These are phyloP conservation scores for Oscheius sp. DNA, from an alignment of 2,888 invertebrate species.

Conservation along the genomic window DNA sequence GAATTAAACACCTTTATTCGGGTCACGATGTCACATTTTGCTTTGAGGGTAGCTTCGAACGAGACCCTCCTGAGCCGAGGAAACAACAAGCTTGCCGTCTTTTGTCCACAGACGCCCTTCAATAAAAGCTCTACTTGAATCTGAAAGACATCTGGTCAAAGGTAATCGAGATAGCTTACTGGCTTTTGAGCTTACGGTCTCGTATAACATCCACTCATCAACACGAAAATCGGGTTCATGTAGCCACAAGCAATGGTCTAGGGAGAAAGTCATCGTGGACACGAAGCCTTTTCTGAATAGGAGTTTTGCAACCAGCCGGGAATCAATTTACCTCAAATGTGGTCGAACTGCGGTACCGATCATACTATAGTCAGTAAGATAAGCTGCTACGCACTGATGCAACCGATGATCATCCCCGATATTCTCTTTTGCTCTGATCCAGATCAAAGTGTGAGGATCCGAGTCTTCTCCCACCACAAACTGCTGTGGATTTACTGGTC, in stretches of 20 bases:
- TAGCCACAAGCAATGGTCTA: conserved; percentile 65
- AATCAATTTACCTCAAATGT: conserved; percentile 45
- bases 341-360: conserved; percentile 58
- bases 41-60: conserved; percentile 35
- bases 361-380: conserved; percentile 52
- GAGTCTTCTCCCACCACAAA: conserved; percentile 45
- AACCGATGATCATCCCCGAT: conserved; percentile 46
- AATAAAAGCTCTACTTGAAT: conserved; percentile 57
- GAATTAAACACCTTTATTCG: conserved; percentile 13
- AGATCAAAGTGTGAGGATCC: conserved; percentile 47
- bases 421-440: conserved; percentile 49
- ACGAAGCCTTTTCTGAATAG: conserved; percentile 52
- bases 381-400: conserved; percentile 53
- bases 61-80: conserved; percentile 59
- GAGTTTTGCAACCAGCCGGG: not conserved
- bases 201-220: conserved; percentile 68
- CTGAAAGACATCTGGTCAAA: not conserved
- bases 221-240: conserved; percentile 60
- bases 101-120: conserved; percentile 63
- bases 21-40: conserved; percentile 23
- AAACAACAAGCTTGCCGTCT: conserved; percentile 60
- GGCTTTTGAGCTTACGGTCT: conserved; percentile 60
- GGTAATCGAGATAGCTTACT: conserved; percentile 18
- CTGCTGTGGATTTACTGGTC: conserved; percentile 48
- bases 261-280: conserved; percentile 62